Conservation (phyloP, 1,140 invertebrate genomes). For the Drosophila littoralis region DNA sequence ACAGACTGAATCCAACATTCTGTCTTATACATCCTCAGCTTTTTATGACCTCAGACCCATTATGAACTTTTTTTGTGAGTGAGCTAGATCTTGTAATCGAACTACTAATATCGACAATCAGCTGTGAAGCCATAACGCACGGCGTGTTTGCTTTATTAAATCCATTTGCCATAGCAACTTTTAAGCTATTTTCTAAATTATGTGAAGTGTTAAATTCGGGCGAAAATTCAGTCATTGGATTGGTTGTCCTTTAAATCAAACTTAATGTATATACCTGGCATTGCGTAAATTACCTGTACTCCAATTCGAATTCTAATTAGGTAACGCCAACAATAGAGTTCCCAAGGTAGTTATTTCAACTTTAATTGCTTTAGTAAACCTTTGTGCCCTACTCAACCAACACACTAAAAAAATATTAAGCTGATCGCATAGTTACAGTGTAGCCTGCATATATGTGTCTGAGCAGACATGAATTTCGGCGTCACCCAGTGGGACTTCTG, state of each 20-base stretch:
- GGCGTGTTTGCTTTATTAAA: constrained; percentile 35
- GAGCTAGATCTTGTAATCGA: constrained; percentile 20
- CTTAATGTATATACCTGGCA: constrained; percentile 15
- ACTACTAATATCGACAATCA: constrained; percentile 14
- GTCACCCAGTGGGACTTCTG: constrained; percentile 7
- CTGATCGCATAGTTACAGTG: neutral
- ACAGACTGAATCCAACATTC: too few species aligned
- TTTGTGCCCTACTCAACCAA: constrained; percentile 38
- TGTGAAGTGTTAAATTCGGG: constrained; percentile 33
- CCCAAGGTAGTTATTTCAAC: constrained; percentile 4
- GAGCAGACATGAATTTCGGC: constrained; percentile 9
- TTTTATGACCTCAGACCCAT: too few species aligned
- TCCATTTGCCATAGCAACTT: constrained; percentile 45
- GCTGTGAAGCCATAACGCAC: constrained; percentile 26
- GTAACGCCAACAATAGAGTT: constrained; percentile 17
- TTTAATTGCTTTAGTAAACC: neutral
- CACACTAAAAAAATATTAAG: constrained; percentile 54
- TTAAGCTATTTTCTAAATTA: constrained; percentile 35
- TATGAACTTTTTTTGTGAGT: neutral
- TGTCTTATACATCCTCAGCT: too few species aligned
- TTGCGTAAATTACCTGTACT: constrained; percentile 16
- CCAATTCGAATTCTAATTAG: constrained; percentile 27
- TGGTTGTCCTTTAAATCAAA: constrained; percentile 13
- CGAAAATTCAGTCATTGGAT: constrained; percentile 20
- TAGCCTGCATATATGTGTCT: neutral